Percentiles rank a stretch among this genome's conserved stretches.
phyloP scores from a whole-genome alignment of 1,140 invertebrate genomes.

The Leptopilina clavipes region DNA sequence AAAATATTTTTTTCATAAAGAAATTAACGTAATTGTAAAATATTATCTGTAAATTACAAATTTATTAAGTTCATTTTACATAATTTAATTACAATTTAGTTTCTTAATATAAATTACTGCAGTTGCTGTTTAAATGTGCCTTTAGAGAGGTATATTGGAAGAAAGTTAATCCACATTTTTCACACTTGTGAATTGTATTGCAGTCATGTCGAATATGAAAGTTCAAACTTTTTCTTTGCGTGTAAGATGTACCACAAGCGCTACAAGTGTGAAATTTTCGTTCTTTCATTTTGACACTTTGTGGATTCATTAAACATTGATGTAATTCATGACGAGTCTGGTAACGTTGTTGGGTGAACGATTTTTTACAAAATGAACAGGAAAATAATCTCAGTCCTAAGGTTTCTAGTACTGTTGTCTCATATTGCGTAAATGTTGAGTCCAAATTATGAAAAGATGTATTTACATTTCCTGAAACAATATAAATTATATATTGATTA shows the following conservation, averaged over 20 bases:
- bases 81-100: not conserved
- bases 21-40: no score
- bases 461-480: conserved; percentile 17
- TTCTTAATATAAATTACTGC: not conserved
- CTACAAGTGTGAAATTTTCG: not conserved
- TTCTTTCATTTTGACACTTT: not conserved
- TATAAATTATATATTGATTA: not conserved
- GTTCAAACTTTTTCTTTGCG: conserved; percentile 4
- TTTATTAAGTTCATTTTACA: not conserved
- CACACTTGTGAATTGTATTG: not conserved
- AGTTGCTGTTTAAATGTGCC: not conserved
- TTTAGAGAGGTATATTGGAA: conserved; percentile 12
- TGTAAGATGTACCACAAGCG: not conserved
- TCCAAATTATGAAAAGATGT: not conserved
- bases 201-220: conserved; percentile 14
- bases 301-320: conserved; percentile 14
- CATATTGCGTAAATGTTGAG: not conserved
- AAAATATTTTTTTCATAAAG: no score
- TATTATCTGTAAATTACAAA: no score
- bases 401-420: not conserved
- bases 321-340: conserved; percentile 23
- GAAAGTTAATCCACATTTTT: conserved; percentile 22
- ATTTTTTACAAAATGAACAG: conserved; percentile 11
- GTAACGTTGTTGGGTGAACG: conserved; percentile 14
- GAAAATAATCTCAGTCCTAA: not conserved